Base-by-base conservation (phyloP, 2,888 invertebrate genomes). In the Nasonia oneida region DNA sequence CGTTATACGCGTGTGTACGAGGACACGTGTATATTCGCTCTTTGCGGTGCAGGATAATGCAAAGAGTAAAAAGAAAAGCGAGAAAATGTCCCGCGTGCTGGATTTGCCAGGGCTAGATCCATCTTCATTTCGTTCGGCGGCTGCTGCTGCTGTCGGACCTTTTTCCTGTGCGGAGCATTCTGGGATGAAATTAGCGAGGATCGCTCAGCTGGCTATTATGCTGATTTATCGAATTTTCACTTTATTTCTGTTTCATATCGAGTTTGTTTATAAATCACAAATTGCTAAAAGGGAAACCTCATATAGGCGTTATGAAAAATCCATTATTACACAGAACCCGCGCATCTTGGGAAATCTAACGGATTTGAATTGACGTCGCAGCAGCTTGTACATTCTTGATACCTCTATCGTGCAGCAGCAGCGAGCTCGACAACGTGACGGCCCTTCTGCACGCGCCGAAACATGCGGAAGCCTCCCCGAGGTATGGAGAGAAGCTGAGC, bases 271-370 rank as follows among this genome's bases (percentile, higher is more conserved):
- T 29, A 29, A 29, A 29, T 29, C 6, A 39, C 6, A 39, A 39
- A 39, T 39, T 39, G 39, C 42, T 42, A 42, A 8, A 42, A 8
- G 6, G 42, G 42, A 42, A 42, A 42, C 6, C 1, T 42, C 29
- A 1, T 42, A 8, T 50, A 8, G 8, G 2, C 12, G n/a, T 18
- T 57, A 57, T 18, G 57, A n/a, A 57, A 57, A 57, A 61, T 61
- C 57, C 8, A 61, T 61, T 61, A 61, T 18, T 47, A 18, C 57
- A 61, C 57, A 61, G 18, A 5, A 18, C n/a, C 8, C 10, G 57
- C 57, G 57, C 57, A n/a, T 18, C 57, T 18, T n/a, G 57, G 57
- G n/a, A 61, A 61, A 61, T 61, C 57, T n/a, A 61, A 61, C n/a
- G 23, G 57, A 61, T 61, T 61, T 61, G n/a, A 61, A 61, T 61